A percentile compares a stretch with the other conserved stretches of the same genome.
These are phyloP conservation scores for Drosophila limbata DNA, from an alignment of 2,888 invertebrate species.

Conservation along the genomic window DNA sequence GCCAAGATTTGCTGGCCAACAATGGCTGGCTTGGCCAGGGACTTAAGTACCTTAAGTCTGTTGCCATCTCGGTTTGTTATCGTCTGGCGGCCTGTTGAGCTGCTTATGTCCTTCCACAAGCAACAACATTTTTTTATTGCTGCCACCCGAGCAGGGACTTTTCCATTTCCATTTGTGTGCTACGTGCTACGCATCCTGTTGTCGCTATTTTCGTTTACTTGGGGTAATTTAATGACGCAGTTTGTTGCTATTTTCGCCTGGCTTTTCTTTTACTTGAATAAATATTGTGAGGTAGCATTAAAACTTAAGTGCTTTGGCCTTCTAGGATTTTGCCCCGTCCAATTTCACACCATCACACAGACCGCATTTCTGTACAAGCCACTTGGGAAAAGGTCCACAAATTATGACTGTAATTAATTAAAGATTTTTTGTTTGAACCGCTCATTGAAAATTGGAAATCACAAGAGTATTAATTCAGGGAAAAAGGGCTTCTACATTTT, in stretches of 20 bases:
- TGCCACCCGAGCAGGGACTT: conserved; percentile 19
- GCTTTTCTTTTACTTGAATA: conserved; percentile 55
- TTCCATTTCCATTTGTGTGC: conserved; percentile 26
- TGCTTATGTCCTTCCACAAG: conserved; percentile 61
- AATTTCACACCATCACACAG: not conserved
- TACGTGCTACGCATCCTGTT: conserved; percentile 11
- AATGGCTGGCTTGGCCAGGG: conserved; percentile 1
- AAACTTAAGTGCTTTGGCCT: conserved; percentile 63
- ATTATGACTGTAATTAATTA: conserved; percentile 36
- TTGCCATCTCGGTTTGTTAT: not conserved
- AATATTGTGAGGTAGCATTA: conserved; percentile 59
- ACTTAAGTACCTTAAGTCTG: conserved; percentile 18
- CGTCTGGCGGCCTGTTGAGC: conserved; percentile 52
- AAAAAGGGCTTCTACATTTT: conserved; percentile 2
- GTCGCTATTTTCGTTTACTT: conserved; percentile 20
- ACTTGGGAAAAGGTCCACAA: conserved; percentile 13
- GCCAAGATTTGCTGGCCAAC: conserved; percentile 20
- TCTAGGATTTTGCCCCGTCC: conserved; percentile 11
- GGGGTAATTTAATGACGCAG: conserved; percentile 54
- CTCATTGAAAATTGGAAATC: not conserved
- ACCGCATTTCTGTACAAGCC: conserved; percentile 2
- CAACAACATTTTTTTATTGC: conserved; percentile 58
- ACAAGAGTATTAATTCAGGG: not conserved
- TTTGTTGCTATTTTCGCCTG: conserved; percentile 51
- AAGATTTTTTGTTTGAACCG: conserved; percentile 9